A percentile compares a stretch with the other conserved stretches of the same genome.
These are phyloP conservation scores for Lota lota DNA, from an alignment of 2,113 vertebrate species.

Conservation along the genomic window DNA sequence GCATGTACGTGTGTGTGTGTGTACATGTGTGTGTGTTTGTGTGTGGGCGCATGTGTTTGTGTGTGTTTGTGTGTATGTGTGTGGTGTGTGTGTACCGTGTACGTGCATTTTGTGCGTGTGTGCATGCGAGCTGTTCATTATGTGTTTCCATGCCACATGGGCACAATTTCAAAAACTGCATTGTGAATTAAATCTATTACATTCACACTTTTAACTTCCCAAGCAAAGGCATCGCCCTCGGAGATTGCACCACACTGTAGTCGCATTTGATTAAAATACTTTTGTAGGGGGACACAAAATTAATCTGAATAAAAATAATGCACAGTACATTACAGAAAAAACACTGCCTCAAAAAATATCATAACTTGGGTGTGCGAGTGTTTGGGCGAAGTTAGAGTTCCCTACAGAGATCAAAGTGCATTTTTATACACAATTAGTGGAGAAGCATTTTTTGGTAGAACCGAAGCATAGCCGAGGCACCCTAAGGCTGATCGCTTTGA, in stretches of 20 bases:
- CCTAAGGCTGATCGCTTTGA: slow-evolving; percentile 59
- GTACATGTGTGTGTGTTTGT: no score
- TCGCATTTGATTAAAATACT: slow-evolving; percentile 46
- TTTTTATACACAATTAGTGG: slow-evolving; percentile 64
- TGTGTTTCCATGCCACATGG: no score
- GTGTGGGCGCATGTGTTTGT: no score
- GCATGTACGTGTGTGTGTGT: no score
- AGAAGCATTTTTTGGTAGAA: slow-evolving; percentile 58
- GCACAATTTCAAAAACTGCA: slow-evolving; percentile 28
- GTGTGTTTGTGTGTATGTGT: no score
- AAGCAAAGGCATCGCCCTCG: slow-evolving; percentile 49
- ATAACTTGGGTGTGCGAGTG: slow-evolving; percentile 13
- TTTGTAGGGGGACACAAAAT: slow-evolving; percentile 11
- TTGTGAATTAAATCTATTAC: slow-evolving; percentile 34
- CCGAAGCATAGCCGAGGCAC: slow-evolving; percentile 43
- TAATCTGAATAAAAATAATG: no score
- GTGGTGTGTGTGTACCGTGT: no score
- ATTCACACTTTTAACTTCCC: slow-evolving; percentile 44
- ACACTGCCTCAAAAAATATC: slow-evolving; percentile 42
- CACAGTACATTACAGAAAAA: slow-evolving; percentile 30
- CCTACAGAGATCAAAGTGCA: slow-evolving; percentile 65
- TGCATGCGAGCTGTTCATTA: no score
- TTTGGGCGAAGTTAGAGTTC: slow-evolving; percentile 47
- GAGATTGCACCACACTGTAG: slow-evolving; percentile 34
- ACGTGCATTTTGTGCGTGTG: no score